These are phyloP conservation scores for Sesamia inferens DNA, from an alignment of 2,888 invertebrate species.

Conservation along the genomic window DNA sequence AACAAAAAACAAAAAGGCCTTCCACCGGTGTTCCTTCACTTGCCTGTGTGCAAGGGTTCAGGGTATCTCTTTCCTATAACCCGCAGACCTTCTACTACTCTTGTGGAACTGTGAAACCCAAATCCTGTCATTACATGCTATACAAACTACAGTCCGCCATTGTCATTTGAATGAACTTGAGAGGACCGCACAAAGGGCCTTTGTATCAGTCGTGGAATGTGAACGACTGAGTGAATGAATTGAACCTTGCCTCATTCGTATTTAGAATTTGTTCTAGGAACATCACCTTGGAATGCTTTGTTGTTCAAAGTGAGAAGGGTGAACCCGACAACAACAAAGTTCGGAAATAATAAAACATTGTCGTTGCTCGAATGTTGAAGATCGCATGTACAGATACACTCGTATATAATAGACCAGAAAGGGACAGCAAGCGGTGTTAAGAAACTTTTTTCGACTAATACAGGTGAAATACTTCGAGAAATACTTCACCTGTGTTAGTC, in stretches of 20 bases:
- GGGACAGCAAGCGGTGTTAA: too few species aligned
- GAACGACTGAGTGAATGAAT: slow-evolving; percentile 22
- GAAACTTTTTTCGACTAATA: background rate
- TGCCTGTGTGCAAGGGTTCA: too few species aligned
- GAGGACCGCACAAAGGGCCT: slow-evolving; percentile 22
- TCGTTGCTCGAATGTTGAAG: too few species aligned
- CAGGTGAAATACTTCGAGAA: too few species aligned
- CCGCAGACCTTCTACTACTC: background rate
- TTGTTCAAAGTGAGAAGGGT: background rate
- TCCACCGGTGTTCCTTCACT: too few species aligned
- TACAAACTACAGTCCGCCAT: background rate
- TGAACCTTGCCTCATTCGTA: background rate
- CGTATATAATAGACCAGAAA: too few species aligned
- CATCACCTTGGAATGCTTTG: background rate
- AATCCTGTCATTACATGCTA: slow-evolving; percentile 1
- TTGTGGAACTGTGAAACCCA: background rate
- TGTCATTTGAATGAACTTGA: slow-evolving; percentile 36
- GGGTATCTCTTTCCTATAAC: too few species aligned
- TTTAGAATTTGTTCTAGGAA: background rate
- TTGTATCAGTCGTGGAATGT: slow-evolving; percentile 16
- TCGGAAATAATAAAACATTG: too few species aligned
- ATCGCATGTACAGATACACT: too few species aligned
- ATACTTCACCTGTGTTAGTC: too few species aligned
- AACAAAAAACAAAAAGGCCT: too few species aligned
- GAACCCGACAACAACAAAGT: too few species aligned